phyloP scores from a whole-genome alignment of 2,888 invertebrate genomes.

The Leptodirus hochenwartii region DNA sequence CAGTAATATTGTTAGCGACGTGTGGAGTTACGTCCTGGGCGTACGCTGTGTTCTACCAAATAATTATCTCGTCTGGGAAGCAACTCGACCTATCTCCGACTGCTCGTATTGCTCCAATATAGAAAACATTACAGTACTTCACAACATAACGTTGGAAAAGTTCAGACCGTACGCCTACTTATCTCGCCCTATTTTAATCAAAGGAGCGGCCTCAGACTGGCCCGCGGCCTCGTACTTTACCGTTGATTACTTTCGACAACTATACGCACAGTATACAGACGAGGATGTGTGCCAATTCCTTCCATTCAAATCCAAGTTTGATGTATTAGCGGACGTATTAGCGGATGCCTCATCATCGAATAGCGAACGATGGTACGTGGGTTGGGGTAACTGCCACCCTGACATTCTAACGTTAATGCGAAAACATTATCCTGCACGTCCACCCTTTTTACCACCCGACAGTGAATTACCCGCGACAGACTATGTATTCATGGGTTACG shows the following conservation, averaged over 20 bases:
- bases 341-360: slow-evolving; percentile 77
- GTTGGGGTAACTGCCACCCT: slow-evolving; percentile 72
- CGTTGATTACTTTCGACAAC: slow-evolving; percentile 45
- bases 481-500: slow-evolving; percentile 84
- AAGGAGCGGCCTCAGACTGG: slow-evolving; percentile 59
- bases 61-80: slow-evolving; percentile 77
- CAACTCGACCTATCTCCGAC: slow-evolving; percentile 63
- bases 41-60: slow-evolving; percentile 62
- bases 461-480: slow-evolving; percentile 79
- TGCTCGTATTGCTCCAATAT: slow-evolving; percentile 61
- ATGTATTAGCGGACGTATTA: slow-evolving; percentile 58
- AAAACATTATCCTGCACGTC: slow-evolving; percentile 57
- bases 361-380: slow-evolving; percentile 69
- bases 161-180: slow-evolving; percentile 61
- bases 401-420: slow-evolving; percentile 53
- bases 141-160: slow-evolving; percentile 46
- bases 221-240: slow-evolving; percentile 48
- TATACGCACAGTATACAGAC: slow-evolving; percentile 48
- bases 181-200: slow-evolving; percentile 62
- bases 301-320: slow-evolving; percentile 68
- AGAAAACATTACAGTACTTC: slow-evolving; percentile 44
- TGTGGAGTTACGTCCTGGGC: slow-evolving; percentile 27
- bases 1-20: slow-evolving; percentile 12
- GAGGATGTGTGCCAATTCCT: slow-evolving; percentile 75
- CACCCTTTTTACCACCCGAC: slow-evolving; percentile 73